These are phyloP conservation scores for Orussus abietinus DNA, from an alignment of 1,140 invertebrate genomes.

Conservation along the genomic window DNA sequence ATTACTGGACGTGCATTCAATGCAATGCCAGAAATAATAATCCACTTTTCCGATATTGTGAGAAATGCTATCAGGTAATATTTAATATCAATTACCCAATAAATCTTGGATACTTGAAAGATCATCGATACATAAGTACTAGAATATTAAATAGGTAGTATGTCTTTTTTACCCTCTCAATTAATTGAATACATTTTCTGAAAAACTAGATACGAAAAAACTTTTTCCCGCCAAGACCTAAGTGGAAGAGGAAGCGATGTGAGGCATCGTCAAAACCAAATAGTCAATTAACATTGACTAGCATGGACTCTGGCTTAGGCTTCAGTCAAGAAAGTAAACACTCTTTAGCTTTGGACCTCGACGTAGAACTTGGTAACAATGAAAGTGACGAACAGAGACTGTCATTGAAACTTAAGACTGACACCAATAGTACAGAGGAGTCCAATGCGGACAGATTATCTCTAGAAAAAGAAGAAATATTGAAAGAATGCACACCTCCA, in stretches of 20 bases:
- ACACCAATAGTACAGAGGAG: too few relatives aligned
- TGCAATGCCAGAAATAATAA: conserved; percentile 61
- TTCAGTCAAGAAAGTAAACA: conserved; percentile 26
- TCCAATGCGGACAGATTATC: background rate
- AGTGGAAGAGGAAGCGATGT: conserved; percentile 39
- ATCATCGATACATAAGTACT: too few relatives aligned
- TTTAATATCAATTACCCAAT: conserved; percentile 15
- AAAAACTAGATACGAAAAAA: conserved; percentile 60
- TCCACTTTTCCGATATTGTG: conserved; percentile 62
- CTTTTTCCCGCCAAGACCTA: conserved; percentile 62
- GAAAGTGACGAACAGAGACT: too few relatives aligned
- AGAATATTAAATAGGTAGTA: too few relatives aligned
- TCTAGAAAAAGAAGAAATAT: background rate
- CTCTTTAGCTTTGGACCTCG: conserved; percentile 10
- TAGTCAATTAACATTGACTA: conserved; percentile 15
- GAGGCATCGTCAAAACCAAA: conserved; percentile 4
- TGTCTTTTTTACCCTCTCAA: conserved; percentile 18
- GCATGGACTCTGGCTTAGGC: conserved; percentile 30
- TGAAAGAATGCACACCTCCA: too few relatives aligned
- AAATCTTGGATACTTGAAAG: too few relatives aligned
- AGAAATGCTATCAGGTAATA: conserved; percentile 63
- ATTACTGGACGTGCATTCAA: conserved; percentile 62
- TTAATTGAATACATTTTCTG: conserved; percentile 8
- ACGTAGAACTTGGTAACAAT: too few relatives aligned
- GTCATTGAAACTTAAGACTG: too few relatives aligned